These are phyloP conservation scores for Drosophila pegasa DNA, from an alignment of 2,888 invertebrate genomes.

Conservation along the genomic window DNA sequence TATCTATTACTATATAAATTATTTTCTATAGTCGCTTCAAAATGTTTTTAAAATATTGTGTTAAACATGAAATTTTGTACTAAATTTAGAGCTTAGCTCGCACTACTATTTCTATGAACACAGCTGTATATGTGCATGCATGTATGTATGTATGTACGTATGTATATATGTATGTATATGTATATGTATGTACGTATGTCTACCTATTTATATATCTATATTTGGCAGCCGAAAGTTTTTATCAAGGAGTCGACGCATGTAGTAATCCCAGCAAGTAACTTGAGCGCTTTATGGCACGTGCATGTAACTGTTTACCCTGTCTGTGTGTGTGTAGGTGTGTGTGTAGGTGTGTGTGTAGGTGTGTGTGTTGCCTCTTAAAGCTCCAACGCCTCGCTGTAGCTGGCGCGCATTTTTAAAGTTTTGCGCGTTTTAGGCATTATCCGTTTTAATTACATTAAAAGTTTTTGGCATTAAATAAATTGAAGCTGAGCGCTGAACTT, in stretches of 20 bases:
- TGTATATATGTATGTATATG: background rate
- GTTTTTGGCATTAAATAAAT: constrained; percentile 75
- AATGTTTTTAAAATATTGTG: too few relatives aligned
- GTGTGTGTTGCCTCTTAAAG: constrained; percentile 50
- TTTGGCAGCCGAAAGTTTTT: constrained; percentile 21
- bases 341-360: too few relatives aligned
- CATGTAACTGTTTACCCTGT: constrained; percentile 38
- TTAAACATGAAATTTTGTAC: too few relatives aligned
- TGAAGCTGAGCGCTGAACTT: constrained; percentile 69
- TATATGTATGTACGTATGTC: background rate
- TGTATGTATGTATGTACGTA: too few relatives aligned
- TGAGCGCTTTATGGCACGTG: constrained; percentile 73
- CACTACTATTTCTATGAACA: too few relatives aligned
- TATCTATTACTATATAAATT: too few relatives aligned
- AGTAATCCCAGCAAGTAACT: constrained; percentile 73
- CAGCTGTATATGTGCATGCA: background rate
- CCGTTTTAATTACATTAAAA: constrained; percentile 77
- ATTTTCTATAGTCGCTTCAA: too few relatives aligned
- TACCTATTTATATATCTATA: background rate
- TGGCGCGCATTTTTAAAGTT: constrained; percentile 55
- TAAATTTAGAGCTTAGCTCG: too few relatives aligned
- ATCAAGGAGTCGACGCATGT: constrained; percentile 15
- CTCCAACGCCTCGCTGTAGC: constrained; percentile 2
- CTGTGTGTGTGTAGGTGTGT: too few relatives aligned
- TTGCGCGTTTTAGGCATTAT: constrained; percentile 67